Conservation (phyloP, 2,113 vertebrate species). For the Malurus melanocephalus region DNA sequence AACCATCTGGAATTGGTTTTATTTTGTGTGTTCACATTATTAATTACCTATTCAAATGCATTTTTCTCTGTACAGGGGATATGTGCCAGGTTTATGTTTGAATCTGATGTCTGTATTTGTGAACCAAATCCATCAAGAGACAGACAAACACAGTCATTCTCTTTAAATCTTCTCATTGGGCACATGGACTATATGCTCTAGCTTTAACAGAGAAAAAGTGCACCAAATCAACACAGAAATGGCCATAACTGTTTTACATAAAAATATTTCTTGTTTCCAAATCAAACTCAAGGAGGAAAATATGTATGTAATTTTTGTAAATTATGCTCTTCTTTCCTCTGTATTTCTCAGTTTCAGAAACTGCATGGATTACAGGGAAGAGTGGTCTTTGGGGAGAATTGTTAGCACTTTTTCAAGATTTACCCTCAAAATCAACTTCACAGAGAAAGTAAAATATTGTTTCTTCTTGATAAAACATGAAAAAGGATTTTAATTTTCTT, state of each 20-base stretch:
- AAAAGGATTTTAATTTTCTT: conserved; percentile 7
- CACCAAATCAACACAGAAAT: background rate
- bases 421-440: background rate
- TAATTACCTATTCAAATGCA: background rate
- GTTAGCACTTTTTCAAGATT: background rate
- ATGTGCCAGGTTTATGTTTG: background rate
- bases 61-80: background rate
- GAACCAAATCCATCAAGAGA: background rate
- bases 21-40: background rate
- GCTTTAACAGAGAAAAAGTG: background rate
- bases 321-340: background rate
- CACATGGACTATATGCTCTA: background rate
- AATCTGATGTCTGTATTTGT: background rate
- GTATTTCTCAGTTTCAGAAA: background rate
- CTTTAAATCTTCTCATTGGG: background rate
- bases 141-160: background rate
- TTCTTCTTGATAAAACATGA: conserved; percentile 14
- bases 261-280: background rate
- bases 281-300: background rate
- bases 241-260: background rate
- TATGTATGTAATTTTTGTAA: background rate
- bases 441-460: background rate
- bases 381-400: accelerated
- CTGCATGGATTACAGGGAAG: background rate
- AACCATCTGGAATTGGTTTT: background rate